phyloP scores from a whole-genome alignment of 2,888 invertebrate genomes.

The Hyppa rectilinea region DNA sequence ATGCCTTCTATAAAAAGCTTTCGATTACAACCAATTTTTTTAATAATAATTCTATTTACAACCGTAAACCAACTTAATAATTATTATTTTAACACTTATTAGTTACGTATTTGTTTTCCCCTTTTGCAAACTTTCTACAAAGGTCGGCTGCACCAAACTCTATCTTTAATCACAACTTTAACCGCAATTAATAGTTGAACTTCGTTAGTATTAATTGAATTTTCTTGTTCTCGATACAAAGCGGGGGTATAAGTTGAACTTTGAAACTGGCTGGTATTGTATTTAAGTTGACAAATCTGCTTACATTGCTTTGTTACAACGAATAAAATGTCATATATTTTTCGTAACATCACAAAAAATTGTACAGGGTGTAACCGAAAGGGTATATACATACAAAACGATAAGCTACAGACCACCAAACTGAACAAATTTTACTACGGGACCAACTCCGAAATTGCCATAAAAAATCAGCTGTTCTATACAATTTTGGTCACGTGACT shows the following conservation, averaged over 20 bases:
- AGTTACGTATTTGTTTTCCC: slow-evolving; percentile 89
- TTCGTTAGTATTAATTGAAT: slow-evolving; percentile 50
- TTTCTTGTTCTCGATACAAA: slow-evolving; percentile 41
- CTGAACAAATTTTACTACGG: no score
- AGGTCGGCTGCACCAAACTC: slow-evolving; percentile 60
- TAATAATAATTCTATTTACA: slow-evolving; percentile 55
- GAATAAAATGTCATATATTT: neutral
- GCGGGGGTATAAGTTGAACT: slow-evolving; percentile 9
- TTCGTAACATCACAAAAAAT: neutral
- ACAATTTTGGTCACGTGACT: no score
- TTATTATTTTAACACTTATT: slow-evolving; percentile 78
- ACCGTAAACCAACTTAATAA: slow-evolving; percentile 54
- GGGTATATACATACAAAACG: no score
- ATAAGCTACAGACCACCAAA: no score
- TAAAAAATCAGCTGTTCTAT: no score
- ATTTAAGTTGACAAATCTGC: slow-evolving; percentile 15
- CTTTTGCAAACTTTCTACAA: slow-evolving; percentile 77
- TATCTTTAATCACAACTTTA: slow-evolving; percentile 51
- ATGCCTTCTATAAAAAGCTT: slow-evolving; percentile 58
- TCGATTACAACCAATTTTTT: slow-evolving; percentile 60
- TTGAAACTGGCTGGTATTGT: slow-evolving; percentile 18
- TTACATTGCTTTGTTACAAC: neutral
- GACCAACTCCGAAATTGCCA: no score
- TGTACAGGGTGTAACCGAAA: no score
- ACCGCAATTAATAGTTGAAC: slow-evolving; percentile 42